Percentiles rank a stretch among this genome's conserved stretches.
phyloP scores from a whole-genome alignment of 2,113 vertebrate species.

The Galemys pyrenaicus region DNA sequence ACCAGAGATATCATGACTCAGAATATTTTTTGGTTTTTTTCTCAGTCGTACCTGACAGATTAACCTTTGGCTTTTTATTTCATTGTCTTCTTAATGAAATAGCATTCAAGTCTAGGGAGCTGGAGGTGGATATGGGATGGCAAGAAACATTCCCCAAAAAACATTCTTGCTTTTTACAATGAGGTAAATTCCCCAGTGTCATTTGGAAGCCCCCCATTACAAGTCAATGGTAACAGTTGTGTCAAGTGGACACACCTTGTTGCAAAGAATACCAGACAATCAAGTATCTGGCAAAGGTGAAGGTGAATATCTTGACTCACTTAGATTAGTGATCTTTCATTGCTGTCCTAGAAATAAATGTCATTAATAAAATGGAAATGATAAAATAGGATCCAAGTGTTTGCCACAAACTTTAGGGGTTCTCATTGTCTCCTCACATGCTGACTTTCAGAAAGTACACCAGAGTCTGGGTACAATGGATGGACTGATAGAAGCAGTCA shows the following conservation, averaged over 20 bases:
- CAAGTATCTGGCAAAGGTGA: background rate
- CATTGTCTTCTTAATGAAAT: background rate
- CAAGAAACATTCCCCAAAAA: background rate
- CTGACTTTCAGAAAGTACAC: background rate
- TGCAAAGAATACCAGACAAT: background rate
- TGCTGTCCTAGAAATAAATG: background rate
- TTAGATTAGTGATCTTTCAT: background rate
- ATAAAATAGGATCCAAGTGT: background rate
- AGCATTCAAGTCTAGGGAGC: background rate
- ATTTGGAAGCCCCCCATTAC: background rate
- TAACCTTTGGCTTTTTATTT: background rate
- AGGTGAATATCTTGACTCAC: background rate
- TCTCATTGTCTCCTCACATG: background rate
- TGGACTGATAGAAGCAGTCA: background rate
- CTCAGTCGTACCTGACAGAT: background rate
- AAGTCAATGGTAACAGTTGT: background rate
- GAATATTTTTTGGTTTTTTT: background rate
- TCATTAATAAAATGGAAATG: background rate
- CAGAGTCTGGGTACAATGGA: background rate
- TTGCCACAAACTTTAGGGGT: background rate
- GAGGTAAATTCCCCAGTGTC: background rate
- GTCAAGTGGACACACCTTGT: background rate
- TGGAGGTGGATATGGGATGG: background rate
- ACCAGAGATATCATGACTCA: background rate
- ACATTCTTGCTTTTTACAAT: background rate